Evolutionary conservation across 2,797 vertebrate genomes (phyloP).

Genomic region (Danio aesculapii): DNA sequence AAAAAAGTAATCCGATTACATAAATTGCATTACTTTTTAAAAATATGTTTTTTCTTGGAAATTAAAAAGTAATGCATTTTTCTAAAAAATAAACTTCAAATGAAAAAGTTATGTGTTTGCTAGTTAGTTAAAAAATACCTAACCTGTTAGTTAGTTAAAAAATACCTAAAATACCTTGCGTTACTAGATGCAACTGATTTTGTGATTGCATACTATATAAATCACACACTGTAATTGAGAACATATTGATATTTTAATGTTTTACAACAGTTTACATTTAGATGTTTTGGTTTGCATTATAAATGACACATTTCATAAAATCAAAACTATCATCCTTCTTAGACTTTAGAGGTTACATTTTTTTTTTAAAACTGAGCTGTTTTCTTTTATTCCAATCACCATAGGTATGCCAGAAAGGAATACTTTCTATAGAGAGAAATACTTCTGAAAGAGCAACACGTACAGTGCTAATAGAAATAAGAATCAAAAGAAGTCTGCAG

Average conservation of each 20-base stretch:
- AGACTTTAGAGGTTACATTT: not conserved
- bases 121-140: no score
- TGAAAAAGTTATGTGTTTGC: no score
- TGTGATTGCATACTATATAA: no score
- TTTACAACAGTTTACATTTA: not conserved
- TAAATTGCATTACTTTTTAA: no score
- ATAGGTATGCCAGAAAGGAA: slow-evolving; percentile 3
- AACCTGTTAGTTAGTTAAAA: no score
- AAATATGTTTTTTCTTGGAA: no score
- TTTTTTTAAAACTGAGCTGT: not conserved
- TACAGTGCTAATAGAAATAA: not conserved
- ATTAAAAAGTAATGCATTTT: no score
- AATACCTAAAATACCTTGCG: no score
- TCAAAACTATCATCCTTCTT: not conserved
- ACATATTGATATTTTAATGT: not conserved
- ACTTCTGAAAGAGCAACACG: not conserved
- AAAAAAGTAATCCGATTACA: no score
- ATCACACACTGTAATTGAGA: not conserved
- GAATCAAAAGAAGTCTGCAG: slow-evolving; percentile 8
- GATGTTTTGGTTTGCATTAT: not conserved
- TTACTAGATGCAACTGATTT: no score
- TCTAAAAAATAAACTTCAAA: no score
- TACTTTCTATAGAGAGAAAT: not conserved
- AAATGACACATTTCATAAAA: not conserved
- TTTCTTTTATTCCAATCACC: not conserved